Evolutionary conservation across 2,113 vertebrate species (phyloP).

Genomic region (Aegypius monachus): DNA sequence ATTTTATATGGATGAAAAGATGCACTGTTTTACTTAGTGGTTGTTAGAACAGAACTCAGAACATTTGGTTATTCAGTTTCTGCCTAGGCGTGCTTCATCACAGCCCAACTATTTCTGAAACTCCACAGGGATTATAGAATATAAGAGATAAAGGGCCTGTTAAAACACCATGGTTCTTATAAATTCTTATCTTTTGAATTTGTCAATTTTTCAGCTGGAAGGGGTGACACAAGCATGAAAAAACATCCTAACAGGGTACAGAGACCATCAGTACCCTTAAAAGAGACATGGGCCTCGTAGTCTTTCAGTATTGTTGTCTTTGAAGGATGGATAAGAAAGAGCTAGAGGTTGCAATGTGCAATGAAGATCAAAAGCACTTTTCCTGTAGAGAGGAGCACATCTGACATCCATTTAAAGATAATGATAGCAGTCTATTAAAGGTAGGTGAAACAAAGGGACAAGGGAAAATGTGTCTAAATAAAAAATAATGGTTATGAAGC

Average conservation of each 20-base stretch:
- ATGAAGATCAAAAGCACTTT: conserved; percentile 57
- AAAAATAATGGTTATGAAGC: conserved; percentile 1
- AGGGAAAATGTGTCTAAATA: not conserved
- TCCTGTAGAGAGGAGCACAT: not conserved
- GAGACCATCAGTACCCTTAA: conserved; percentile 32
- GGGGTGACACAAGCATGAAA: not conserved
- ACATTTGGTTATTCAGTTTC: conserved; percentile 11
- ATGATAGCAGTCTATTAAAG: conserved; percentile 21
- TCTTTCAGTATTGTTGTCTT: conserved; percentile 30
- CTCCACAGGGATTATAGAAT: not conserved
- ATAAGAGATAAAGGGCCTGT: not conserved
- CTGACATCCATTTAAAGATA: conserved; percentile 47
- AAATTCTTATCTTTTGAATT: not conserved
- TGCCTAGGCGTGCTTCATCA: not conserved
- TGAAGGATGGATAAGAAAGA: conserved; percentile 31
- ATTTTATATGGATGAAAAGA: not conserved
- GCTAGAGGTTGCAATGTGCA: not conserved
- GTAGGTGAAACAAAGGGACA: not conserved
- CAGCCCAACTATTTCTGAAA: conserved; percentile 33
- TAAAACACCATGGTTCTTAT: conserved; percentile 22
- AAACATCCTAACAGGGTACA: not conserved
- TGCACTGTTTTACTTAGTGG: not conserved
- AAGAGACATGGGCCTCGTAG: not conserved
- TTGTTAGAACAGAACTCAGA: not conserved
- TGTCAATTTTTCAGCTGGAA: not conserved